Percentiles rank a stretch among this genome's conserved stretches.
Evolutionary conservation across 2,888 invertebrate genomes (phyloP).

Genomic region (Ichneumoninae sp.): DNA sequence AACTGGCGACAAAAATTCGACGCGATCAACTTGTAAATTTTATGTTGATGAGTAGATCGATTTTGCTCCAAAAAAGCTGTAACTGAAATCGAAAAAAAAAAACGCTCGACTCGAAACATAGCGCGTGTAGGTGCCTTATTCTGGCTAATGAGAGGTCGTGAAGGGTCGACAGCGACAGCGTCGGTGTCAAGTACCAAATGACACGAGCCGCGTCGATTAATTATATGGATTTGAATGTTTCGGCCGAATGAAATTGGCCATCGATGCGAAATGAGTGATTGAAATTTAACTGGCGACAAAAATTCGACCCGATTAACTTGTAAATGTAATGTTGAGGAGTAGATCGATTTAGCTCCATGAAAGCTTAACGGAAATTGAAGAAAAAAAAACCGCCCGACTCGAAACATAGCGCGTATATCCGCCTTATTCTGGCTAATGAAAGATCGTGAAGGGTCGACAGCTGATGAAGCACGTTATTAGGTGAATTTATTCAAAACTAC

Average conservation of each 20-base stretch:
- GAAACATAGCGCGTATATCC: neutral
- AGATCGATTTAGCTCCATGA: neutral
- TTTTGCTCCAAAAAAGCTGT: too few relatives aligned
- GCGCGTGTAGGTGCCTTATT: too few relatives aligned
- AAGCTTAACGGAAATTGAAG: too few relatives aligned
- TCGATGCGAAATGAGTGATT: constrained; percentile 29
- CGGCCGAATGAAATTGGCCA: constrained; percentile 45
- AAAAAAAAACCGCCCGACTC: neutral
- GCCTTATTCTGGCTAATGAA: neutral
- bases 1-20: constrained; percentile 16
- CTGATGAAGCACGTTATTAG: constrained; percentile 15
- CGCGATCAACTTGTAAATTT: neutral
- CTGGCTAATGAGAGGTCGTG: too few relatives aligned
- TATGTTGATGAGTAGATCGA: too few relatives aligned
- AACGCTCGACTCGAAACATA: too few relatives aligned
- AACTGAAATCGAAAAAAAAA: too few relatives aligned
- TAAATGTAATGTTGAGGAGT: neutral
- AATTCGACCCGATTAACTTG: neutral
- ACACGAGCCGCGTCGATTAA: constrained; percentile 28
- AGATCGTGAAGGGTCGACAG: neutral
- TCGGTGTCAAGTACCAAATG: constrained; percentile 29
- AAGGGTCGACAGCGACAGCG: neutral
- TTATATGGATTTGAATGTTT: constrained; percentile 42
- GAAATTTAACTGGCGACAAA: constrained; percentile 29
- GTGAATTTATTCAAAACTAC: constrained; percentile 20